phyloP scores from a whole-genome alignment of 2,888 invertebrate genomes.

The Acronicta leporina region DNA sequence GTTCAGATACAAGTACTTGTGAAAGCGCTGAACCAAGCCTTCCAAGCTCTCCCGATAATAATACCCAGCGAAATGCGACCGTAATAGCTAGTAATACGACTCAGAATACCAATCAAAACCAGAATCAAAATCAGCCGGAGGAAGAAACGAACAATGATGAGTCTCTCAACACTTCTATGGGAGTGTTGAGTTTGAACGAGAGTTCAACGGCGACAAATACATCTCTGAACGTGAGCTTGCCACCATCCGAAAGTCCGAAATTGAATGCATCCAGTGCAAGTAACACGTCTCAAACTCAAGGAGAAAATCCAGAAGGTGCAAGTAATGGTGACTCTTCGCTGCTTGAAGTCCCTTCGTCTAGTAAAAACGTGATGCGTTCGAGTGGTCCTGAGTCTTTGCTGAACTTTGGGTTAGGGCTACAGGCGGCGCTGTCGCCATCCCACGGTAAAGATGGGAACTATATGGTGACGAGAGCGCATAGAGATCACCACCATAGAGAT shows the following conservation, averaged over 20 bases:
- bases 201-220: constrained; percentile 85
- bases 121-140: constrained; percentile 51
- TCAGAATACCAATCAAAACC: constrained; percentile 57
- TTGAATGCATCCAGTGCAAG: constrained; percentile 64
- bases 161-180: constrained; percentile 78
- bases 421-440: constrained; percentile 80
- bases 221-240: constrained; percentile 80
- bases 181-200: constrained; percentile 80
- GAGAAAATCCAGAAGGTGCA: constrained; percentile 64
- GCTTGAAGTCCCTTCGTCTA: constrained; percentile 76
- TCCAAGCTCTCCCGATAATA: constrained; percentile 90
- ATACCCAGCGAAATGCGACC: constrained; percentile 60
- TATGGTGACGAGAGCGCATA: constrained; percentile 67
- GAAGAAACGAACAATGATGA: constrained; percentile 68
- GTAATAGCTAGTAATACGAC: constrained; percentile 53
- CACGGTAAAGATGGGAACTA: constrained; percentile 76
- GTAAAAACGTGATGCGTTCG: constrained; percentile 65
- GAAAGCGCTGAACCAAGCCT: constrained; percentile 92
- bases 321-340: constrained; percentile 68
- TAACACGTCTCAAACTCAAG: constrained; percentile 61
- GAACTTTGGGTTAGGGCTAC: constrained; percentile 78
- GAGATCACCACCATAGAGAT: constrained; percentile 74
- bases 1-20: constrained; percentile 92
- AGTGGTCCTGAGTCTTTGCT: constrained; percentile 79
- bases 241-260: constrained; percentile 81